A percentile compares a stretch with the other conserved stretches of the same genome.
Evolutionary conservation across 2,888 invertebrate species (phyloP).

Genomic region (Chydorus sphaericus): DNA sequence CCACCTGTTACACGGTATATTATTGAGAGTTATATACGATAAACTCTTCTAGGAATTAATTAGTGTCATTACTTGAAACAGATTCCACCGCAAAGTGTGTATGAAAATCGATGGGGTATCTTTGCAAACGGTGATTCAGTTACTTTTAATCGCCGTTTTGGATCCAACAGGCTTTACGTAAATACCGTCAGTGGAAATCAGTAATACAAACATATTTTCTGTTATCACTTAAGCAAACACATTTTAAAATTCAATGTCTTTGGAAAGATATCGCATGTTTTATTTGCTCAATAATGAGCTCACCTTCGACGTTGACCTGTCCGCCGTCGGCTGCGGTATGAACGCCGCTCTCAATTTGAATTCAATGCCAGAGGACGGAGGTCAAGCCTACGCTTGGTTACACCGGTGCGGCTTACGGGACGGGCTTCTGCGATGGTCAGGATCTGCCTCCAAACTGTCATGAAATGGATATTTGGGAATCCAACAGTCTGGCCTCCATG

Average conservation of each 20-base stretch:
- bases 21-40: not conserved
- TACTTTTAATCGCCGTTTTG: not conserved
- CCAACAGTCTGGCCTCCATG: not conserved
- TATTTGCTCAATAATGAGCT: not conserved
- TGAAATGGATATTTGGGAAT: not conserved
- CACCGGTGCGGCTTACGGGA: slow-evolving; percentile 14
- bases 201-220: not conserved
- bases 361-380: not conserved
- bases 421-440: slow-evolving; percentile 17
- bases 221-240: too few species aligned
- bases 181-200: not conserved
- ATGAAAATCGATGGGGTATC: not conserved
- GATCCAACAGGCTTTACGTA: not conserved
- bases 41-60: not conserved
- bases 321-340: not conserved
- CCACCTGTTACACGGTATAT: not conserved
- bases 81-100: not conserved
- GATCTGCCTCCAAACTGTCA: not conserved
- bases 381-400: not conserved
- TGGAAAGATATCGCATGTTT: not conserved
- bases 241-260: too few species aligned
- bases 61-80: not conserved
- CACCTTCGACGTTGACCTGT: not conserved
- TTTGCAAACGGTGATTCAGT: not conserved
- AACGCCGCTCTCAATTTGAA: not conserved